Conservation (phyloP, 2,113 vertebrate species). For the Aspiorhynchus laticeps region DNA sequence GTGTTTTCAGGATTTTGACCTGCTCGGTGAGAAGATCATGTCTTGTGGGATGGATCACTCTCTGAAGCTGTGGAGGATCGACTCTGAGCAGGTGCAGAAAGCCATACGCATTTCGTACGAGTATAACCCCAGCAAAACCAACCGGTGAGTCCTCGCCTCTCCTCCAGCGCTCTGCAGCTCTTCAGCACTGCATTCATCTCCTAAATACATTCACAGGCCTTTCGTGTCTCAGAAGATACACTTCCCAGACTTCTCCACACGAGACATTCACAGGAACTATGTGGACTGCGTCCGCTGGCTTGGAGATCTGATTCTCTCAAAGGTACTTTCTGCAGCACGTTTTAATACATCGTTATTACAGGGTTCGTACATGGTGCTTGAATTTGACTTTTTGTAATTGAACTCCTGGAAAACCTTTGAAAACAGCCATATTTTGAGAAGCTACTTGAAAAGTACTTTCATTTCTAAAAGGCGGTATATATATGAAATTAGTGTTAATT, state of each 20-base stretch:
- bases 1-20: constrained; percentile 89
- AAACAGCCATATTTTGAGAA: too few relatives aligned
- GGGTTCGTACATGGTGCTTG: too few relatives aligned
- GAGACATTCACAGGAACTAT: constrained; percentile 98
- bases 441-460: too few relatives aligned
- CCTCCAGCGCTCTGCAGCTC: too few relatives aligned
- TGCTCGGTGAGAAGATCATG: constrained; percentile 99
- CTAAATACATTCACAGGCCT: constrained; percentile 75
- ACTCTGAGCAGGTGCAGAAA: constrained; percentile 96
- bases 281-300: constrained; percentile 98
- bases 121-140: constrained; percentile 98
- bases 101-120: constrained; percentile 95
- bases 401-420: too few relatives aligned
- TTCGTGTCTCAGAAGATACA: constrained; percentile 99
- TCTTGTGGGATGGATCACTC: constrained; percentile 99
- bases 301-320: constrained; percentile 96
- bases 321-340: constrained; percentile 73
- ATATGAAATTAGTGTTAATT: too few relatives aligned
- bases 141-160: constrained; percentile 83
- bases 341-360: too few relatives aligned
- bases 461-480: too few relatives aligned
- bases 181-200: neutral
- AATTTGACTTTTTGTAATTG: too few relatives aligned
- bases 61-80: constrained; percentile 96
- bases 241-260: constrained; percentile 97